phyloP scores from a whole-genome alignment of 2,888 invertebrate species.

The Adelognathus sp. region DNA sequence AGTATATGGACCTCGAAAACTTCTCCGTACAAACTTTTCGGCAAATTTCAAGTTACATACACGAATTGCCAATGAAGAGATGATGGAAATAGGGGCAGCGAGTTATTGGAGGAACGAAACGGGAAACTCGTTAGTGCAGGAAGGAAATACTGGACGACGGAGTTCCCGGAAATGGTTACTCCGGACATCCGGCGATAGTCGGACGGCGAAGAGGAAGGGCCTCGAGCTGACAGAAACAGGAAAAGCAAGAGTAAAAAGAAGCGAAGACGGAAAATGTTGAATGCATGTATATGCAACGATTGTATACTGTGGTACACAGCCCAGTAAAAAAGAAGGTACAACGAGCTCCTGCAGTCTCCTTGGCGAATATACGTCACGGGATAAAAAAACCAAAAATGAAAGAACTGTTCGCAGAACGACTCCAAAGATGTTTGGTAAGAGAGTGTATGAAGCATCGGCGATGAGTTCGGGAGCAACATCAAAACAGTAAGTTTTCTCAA shows the following conservation, averaged over 20 bases:
- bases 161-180: slow-evolving; percentile 50
- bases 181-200: slow-evolving; percentile 37
- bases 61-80: background rate
- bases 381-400: background rate
- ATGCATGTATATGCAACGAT: background rate
- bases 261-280: background rate
- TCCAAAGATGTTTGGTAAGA: slow-evolving; percentile 29
- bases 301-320: background rate
- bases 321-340: background rate
- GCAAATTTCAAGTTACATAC: background rate
- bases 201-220: slow-evolving; percentile 8
- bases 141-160: slow-evolving; percentile 26
- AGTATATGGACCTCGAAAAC: background rate
- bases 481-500: slow-evolving; percentile 29
- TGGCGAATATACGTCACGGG: background rate
- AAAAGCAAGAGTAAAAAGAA: background rate
- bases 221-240: background rate
- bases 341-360: background rate
- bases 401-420: background rate
- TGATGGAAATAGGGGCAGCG: background rate
- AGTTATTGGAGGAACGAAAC: slow-evolving; percentile 31
- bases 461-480: slow-evolving; percentile 1
- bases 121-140: slow-evolving; percentile 50
- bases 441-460: slow-evolving; percentile 1
- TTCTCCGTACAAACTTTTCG: background rate